Base-by-base conservation (phyloP, 2,888 invertebrate genomes). In the Patella pellucida region DNA sequence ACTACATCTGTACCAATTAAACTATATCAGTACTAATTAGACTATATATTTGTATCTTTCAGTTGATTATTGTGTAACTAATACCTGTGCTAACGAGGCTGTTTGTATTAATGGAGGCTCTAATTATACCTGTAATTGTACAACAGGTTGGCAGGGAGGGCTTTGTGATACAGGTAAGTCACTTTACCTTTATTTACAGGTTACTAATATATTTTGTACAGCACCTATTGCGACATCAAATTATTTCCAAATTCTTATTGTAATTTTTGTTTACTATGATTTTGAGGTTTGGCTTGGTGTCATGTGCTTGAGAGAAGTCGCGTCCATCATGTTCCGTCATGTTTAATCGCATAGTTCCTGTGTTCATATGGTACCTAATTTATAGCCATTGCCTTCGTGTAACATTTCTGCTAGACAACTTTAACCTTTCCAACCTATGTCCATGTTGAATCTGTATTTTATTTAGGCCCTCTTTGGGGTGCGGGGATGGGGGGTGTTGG, bases 91-190 rank as follows among this genome's bases (percentile, higher is more conserved):
- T 5, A 56, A 72, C 19, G 19, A 4, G 4, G 67, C 62, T n/a
- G 50, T 19, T 23, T 72, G 72, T 62, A 9, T 72, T 50, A 16
- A 1, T 50, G 50, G 50, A 5, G 19, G 19, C 0, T 9, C 15
- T 50, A 72, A 72, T 50, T 72, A 52, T 41, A 67, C 72, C n/a
- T 72, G 72, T 67, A 14, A 31, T 12, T 72, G 72, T 23, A 62
- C 50, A 7, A 31, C 27, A 27, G 62, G 62, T 14, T 72, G 52
- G 72, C 50, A 56, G 15, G 72, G 72, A 9, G 50, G 19, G 56
- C 41, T 62, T 50, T 72, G 72, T 50, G 15, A 72, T 31, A n/a
- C 41, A 62, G 72, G 72, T 72, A 62, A n/a, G 14, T 5, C 51
- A 31, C 9, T 27, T 23, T 51, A 54, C 41, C 23, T 19, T 62